Base-by-base conservation (phyloP, 1,140 invertebrate species). In the Eubasilissa regina region DNA sequence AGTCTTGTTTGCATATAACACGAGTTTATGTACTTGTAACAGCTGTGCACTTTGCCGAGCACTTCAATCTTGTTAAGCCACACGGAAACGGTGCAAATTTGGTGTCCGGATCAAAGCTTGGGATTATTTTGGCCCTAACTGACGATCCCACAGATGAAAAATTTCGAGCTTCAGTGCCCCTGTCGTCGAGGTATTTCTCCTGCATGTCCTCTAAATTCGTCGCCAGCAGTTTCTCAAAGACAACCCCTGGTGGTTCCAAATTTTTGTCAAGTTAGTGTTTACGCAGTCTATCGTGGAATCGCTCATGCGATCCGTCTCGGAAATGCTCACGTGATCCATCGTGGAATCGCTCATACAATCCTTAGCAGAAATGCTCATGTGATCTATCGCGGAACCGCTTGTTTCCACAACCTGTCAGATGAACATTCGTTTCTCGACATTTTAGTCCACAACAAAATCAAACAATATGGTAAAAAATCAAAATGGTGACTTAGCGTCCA, bases 1-100 rank as follows among this genome's bases (percentile, higher is more conserved):
- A 64, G 60, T 11, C 25, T 35, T 9, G 60, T 64, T n/a, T 64
- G 60, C 60, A 64, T 64, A 12, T 13, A 64, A 35, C 60, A 64
- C 0, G 60, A 35, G 10, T 64, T 64, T 0, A 35, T 0, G 35
- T 64, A 43, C 0, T 64, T 25, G 10, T 64, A 25, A 25, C 25
- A 64, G 1, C 60, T 25, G 21, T 64, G 21, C 9, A 62, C 10
- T 4, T 35, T 62, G 4, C 60, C 21, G 10, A 62, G 21, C 10
- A 62, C 60, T 1, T 64, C 60, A 12, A 64, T 64, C n/a, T 25
- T 35, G 4, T 64, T 10, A 7, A 64, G 21, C 60, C 60, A 64
- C 25, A 8, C 21, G 12, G 43, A 21, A 43, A 43, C 60, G 0
- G 62, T 43, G n/a, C 35, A 12, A 6, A 35, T 35, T 66, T 66